Conservation (phyloP, 2,797 vertebrate genomes). For the Betta splendens region DNA sequence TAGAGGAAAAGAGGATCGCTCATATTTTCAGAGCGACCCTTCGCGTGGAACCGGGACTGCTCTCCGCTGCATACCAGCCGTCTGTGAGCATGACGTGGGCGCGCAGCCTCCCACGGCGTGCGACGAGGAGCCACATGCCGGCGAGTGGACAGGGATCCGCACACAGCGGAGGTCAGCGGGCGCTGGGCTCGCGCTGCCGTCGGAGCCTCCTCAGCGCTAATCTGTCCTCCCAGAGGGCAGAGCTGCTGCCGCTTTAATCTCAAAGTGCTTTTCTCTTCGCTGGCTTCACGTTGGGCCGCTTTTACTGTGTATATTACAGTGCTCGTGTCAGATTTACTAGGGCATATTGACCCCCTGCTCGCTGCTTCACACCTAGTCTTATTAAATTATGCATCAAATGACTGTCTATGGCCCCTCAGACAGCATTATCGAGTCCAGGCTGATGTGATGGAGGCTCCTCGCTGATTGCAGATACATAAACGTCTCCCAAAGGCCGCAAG, state of each 20-base stretch:
- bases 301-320: constrained; percentile 9
- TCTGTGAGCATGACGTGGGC: constrained; percentile 8
- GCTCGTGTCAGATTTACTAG: not conserved
- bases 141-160: constrained; percentile 6
- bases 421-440: constrained; percentile 14
- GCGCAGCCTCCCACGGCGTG: no score
- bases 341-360: constrained; percentile 27
- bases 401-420: constrained; percentile 7
- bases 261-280: not conserved
- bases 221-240: constrained; percentile 48
- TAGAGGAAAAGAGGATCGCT: constrained; percentile 1
- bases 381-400: constrained; percentile 44
- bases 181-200: constrained; percentile 15
- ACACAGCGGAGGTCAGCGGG: constrained; percentile 35
- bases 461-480: not conserved
- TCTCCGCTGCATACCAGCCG: constrained; percentile 8
- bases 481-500: not conserved
- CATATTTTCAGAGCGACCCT: constrained; percentile 46
- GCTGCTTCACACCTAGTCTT: constrained; percentile 21
- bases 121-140: constrained; percentile 9
- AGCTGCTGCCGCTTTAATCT: constrained; percentile 18
- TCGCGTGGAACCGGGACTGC: no score
- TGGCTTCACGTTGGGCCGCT: not conserved
- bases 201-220: constrained; percentile 43
- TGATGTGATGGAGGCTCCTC: not conserved